Percentiles rank a stretch among this genome's conserved stretches.
phyloP scores from a whole-genome alignment of 2,888 invertebrate species.

The Rhopalosiphum nymphaeae region DNA sequence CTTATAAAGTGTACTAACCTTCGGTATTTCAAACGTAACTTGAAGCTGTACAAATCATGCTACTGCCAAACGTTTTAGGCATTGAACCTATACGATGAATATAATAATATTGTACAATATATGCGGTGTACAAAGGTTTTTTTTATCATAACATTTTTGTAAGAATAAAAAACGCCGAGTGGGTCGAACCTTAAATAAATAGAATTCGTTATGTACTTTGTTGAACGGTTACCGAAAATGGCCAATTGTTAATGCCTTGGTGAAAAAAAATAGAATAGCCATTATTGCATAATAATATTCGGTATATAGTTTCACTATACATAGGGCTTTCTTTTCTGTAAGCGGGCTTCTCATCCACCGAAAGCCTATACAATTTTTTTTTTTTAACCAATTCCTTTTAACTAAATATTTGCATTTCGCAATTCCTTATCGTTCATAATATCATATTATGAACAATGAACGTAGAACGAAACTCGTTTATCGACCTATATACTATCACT shows the following conservation, averaged over 20 bases:
- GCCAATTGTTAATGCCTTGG: not conserved
- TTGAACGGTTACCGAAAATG: constrained; percentile 13
- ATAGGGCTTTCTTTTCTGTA: not conserved
- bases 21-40: not conserved
- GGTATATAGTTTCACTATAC: not conserved
- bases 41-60: not conserved
- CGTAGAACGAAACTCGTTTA: not conserved
- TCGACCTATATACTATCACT: not conserved
- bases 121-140: not conserved
- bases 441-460: not conserved
- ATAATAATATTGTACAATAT: not conserved
- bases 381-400: not conserved
- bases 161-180: not conserved
- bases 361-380: not conserved
- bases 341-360: not conserved
- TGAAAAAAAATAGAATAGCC: not conserved
- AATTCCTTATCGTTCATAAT: not conserved
- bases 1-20: not conserved
- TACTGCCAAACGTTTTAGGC: too few species aligned
- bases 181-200: not conserved
- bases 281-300: constrained; percentile 7
- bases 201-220: not conserved
- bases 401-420: not conserved
- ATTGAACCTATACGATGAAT: not conserved
- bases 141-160: not conserved